phyloP scores from a whole-genome alignment of 2,888 invertebrate species.

The Andrena minutula region DNA sequence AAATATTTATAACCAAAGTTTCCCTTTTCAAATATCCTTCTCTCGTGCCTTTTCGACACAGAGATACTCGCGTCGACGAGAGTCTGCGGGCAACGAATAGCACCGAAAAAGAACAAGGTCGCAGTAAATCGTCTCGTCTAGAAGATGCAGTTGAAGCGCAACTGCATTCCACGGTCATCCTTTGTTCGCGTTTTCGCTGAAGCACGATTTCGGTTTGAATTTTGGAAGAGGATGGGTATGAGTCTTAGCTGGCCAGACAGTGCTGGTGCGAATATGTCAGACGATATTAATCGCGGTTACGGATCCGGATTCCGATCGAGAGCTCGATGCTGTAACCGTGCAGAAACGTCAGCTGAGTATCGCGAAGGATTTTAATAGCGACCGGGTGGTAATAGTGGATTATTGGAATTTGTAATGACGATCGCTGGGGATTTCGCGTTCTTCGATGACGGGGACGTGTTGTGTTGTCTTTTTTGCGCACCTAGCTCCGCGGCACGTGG shows the following conservation, averaged over 20 bases:
- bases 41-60: too few species aligned
- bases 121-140: conserved; percentile 29
- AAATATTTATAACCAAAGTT: too few species aligned
- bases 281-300: conserved; percentile 49
- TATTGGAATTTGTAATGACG: conserved; percentile 37
- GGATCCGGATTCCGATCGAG: conserved; percentile 70
- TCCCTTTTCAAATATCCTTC: too few species aligned
- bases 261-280: conserved; percentile 23
- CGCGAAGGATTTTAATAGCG: conserved; percentile 50
- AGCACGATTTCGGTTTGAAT: not conserved
- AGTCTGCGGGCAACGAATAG: not conserved
- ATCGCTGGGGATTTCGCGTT: conserved; percentile 20
- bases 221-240: not conserved
- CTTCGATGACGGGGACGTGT: not conserved
- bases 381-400: conserved; percentile 50
- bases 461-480: not conserved
- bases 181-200: not conserved
- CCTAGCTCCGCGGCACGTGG: conserved; percentile 27
- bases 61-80: conserved; percentile 17
- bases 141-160: not conserved
- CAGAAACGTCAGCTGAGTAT: conserved; percentile 42
- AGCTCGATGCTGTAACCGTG: conserved; percentile 56
- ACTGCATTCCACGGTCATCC: not conserved
- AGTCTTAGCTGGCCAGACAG: conserved; percentile 9
- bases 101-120: not conserved